Conservation (phyloP, 2,797 vertebrate species). For the Hemitrygon akajei region DNA sequence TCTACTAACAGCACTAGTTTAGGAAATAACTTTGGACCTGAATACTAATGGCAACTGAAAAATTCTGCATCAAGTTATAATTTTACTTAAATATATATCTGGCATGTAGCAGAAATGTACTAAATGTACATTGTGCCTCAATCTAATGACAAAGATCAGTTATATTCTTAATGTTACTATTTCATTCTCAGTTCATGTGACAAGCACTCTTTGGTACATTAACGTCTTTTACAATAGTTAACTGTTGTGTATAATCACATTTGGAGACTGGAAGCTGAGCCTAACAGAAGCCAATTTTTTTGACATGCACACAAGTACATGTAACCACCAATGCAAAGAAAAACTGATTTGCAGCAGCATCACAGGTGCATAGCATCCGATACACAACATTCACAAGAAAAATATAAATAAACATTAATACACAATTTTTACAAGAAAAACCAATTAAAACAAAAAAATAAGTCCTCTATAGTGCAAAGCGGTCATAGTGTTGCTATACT, state of each 20-base stretch:
- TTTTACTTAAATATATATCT: not conserved
- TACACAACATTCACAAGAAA: too few species aligned
- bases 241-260: not conserved
- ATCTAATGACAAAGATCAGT: not conserved
- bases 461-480: too few species aligned
- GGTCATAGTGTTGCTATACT: too few species aligned
- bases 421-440: too few species aligned
- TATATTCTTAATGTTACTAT: not conserved
- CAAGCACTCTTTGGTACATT: not conserved
- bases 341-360: too few species aligned
- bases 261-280: not conserved
- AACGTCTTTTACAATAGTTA: not conserved
- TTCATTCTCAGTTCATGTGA: not conserved
- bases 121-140: not conserved
- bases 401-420: too few species aligned
- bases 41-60: slow-evolving; percentile 3
- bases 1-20: slow-evolving; percentile 8
- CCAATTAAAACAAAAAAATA: too few species aligned
- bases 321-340: too few species aligned
- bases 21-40: not conserved
- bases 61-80: not conserved
- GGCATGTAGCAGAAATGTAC: not conserved
- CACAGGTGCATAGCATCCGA: too few species aligned
- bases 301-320: too few species aligned
- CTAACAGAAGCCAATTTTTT: not conserved